phyloP scores from a whole-genome alignment of 2,797 vertebrate genomes.

The Tokudaia tokunoshimensis region DNA sequence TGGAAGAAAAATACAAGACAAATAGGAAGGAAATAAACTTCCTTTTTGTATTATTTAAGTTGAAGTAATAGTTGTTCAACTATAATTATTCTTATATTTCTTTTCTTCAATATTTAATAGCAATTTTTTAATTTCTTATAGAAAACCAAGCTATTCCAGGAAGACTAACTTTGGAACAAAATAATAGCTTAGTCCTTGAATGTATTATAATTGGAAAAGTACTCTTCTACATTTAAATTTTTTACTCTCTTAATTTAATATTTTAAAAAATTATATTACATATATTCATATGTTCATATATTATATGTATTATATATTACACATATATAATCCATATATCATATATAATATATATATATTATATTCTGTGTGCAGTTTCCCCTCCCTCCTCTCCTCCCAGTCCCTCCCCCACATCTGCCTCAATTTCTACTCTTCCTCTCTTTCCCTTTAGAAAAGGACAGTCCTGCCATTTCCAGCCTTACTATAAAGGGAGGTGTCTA shows the following conservation, averaged over 20 bases:
- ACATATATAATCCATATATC: too few relatives aligned
- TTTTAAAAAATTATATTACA: background rate
- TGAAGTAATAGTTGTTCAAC: background rate
- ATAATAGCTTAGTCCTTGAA: background rate
- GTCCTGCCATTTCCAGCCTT: background rate
- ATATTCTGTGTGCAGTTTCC: background rate
- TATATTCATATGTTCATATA: too few relatives aligned
- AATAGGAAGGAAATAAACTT: constrained; percentile 33
- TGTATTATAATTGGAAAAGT: background rate
- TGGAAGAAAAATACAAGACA: background rate
- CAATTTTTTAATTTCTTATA: background rate
- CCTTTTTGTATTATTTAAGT: background rate
- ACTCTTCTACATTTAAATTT: background rate
- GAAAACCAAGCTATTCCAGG: background rate
- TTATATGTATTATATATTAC: too few relatives aligned
- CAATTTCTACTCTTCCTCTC: background rate
- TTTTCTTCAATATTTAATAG: constrained; percentile 30
- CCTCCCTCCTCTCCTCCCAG: background rate
- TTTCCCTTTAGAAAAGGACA: background rate
- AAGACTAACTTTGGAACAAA: constrained; percentile 25
- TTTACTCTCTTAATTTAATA: background rate
- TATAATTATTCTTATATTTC: background rate
- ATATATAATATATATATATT: background rate
- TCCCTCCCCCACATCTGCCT: background rate
- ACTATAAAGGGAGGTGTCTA: background rate